Percentiles rank a stretch among this genome's conserved stretches.
Evolutionary conservation across 2,797 vertebrate species (phyloP).

Genomic region (Falco biarmicus): DNA sequence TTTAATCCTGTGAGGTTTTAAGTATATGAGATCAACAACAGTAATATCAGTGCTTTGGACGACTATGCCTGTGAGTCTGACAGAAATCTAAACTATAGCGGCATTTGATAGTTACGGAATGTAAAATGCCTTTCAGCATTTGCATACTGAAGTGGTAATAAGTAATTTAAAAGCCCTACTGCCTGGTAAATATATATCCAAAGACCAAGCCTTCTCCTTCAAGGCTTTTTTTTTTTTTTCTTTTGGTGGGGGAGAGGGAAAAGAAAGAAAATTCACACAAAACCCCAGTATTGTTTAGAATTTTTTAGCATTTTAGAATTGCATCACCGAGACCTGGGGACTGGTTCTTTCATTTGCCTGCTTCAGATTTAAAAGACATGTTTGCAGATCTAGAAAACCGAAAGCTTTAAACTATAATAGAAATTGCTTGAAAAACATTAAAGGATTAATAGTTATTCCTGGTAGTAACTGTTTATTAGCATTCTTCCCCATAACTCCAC

Average conservation of each 20-base stretch:
- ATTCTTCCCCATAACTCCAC: not conserved
- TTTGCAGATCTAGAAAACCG: not conserved
- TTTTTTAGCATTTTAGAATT: not conserved
- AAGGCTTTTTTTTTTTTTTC: not conserved
- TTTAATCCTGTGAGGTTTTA: not conserved
- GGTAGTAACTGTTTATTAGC: constrained; percentile 24
- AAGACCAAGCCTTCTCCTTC: not conserved
- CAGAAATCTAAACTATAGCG: not conserved
- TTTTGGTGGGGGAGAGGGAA: not conserved
- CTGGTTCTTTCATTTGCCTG: not conserved
- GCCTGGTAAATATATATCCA: not conserved
- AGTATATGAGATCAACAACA: not conserved
- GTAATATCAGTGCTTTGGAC: not conserved
- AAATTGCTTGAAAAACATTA: not conserved
- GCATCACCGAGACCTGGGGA: not conserved
- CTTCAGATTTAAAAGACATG: not conserved
- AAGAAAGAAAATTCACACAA: not conserved
- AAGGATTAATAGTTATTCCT: constrained; percentile 32
- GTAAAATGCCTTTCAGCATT: not conserved
- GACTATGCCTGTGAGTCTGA: not conserved
- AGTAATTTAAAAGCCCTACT: not conserved
- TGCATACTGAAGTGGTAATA: not conserved
- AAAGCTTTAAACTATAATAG: not conserved
- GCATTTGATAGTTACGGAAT: not conserved
- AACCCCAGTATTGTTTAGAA: not conserved